Percentiles rank a stretch among this genome's conserved stretches.
Evolutionary conservation across 1,140 invertebrate species (phyloP).

Genomic region (Drosophila tani): DNA sequence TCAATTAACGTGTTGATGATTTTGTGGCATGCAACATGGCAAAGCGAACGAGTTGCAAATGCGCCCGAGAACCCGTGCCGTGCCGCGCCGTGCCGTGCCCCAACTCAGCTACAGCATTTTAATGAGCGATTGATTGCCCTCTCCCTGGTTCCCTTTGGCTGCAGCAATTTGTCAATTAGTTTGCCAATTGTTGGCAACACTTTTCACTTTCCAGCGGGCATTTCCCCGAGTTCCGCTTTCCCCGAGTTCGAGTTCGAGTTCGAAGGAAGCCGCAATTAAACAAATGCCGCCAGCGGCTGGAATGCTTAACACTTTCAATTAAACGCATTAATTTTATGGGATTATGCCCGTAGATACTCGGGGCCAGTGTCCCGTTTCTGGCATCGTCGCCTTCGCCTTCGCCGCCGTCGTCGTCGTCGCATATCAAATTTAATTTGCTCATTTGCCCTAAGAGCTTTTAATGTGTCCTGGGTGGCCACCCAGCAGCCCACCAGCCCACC

Average conservation of each 20-base stretch:
- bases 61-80: conserved; percentile 16
- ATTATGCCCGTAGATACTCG: conserved; percentile 54
- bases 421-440: conserved; percentile 84
- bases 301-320: conserved; percentile 80
- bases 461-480: conserved; percentile 67
- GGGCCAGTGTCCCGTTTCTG: conserved; percentile 11
- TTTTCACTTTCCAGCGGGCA: conserved; percentile 42
- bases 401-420: conserved; percentile 34
- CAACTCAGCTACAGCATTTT: conserved; percentile 52
- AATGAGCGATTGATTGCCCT: conserved; percentile 75
- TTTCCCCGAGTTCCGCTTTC: background rate
- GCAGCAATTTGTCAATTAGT: conserved; percentile 77
- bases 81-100: conserved; percentile 1
- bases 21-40: conserved; percentile 80
- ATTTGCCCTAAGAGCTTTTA: conserved; percentile 83
- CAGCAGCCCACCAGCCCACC: background rate
- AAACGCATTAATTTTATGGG: conserved; percentile 82
- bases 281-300: conserved; percentile 51
- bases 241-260: too few species aligned
- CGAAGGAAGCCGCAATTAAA: conserved; percentile 59
- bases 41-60: conserved; percentile 62
- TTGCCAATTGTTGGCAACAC: conserved; percentile 62
- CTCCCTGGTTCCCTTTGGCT: background rate
- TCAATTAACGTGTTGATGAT: conserved; percentile 84
- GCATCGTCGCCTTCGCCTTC: too few species aligned